Evolutionary conservation across 2,797 vertebrate species (phyloP).

Genomic region (Sparidentex hasta): DNA sequence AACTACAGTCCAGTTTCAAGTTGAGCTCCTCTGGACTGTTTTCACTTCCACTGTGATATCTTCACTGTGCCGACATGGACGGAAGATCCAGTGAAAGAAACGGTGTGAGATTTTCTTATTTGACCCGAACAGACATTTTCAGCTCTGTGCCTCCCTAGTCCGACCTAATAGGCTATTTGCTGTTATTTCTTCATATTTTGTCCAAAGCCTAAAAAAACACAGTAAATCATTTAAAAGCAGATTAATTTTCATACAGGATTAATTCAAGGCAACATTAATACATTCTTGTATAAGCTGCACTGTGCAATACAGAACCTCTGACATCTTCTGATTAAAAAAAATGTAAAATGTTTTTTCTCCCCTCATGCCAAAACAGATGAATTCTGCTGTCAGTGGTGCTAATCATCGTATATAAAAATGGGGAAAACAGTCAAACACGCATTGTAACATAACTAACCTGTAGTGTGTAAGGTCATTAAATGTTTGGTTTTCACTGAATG

Average conservation of each 20-base stretch:
- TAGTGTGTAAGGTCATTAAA: neutral
- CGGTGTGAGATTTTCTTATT: neutral
- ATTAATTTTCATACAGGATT: neutral
- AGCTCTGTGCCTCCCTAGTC: neutral
- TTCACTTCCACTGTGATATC: neutral
- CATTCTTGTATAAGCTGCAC: neutral
- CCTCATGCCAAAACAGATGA: neutral
- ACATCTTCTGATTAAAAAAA: neutral
- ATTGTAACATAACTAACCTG: neutral
- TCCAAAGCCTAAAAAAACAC: neutral
- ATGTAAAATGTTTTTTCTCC: neutral
- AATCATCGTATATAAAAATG: neutral
- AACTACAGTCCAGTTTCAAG: neutral
- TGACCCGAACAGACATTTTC: neutral
- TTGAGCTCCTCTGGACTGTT: neutral
- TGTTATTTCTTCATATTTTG: neutral
- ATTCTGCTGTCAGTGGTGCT: neutral
- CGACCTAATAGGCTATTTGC: neutral
- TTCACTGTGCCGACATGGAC: neutral
- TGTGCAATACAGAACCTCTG: neutral
- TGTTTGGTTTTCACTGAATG: too few species aligned
- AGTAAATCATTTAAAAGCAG: neutral
- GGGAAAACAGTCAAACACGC: neutral
- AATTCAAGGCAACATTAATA: neutral
- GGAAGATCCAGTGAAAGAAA: neutral